Evolutionary conservation across 2,797 vertebrate species (phyloP).

Genomic region (Buceros bicornis): DNA sequence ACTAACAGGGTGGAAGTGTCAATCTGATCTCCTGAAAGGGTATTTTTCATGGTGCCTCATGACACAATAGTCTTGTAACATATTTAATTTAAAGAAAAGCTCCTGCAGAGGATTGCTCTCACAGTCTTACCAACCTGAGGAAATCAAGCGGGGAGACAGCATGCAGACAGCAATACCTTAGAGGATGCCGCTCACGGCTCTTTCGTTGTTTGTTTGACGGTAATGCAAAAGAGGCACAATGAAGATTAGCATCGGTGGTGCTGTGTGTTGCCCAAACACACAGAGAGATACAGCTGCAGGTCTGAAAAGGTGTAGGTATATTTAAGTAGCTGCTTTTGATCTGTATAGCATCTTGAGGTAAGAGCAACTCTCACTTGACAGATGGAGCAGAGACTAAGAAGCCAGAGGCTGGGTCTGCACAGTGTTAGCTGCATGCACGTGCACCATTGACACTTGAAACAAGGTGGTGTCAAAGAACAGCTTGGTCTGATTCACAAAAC

Average conservation of each 20-base stretch:
- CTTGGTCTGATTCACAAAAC: constrained; percentile 20
- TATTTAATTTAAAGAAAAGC: constrained; percentile 66
- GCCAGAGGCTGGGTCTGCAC: constrained; percentile 24
- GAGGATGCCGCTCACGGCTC: neutral
- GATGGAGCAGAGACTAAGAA: constrained; percentile 24
- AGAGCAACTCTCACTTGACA: neutral
- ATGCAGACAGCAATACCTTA: constrained; percentile 13
- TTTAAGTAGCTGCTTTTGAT: constrained; percentile 16
- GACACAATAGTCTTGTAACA: constrained; percentile 56
- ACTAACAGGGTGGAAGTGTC: constrained; percentile 9
- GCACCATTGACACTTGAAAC: constrained; percentile 13
- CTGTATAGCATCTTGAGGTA: neutral
- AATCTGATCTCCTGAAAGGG: constrained; percentile 34
- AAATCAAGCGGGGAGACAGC: neutral
- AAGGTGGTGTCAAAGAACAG: constrained; percentile 16
- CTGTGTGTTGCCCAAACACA: neutral
- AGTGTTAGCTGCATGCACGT: neutral
- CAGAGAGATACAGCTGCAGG: neutral
- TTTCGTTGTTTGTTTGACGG: constrained; percentile 27
- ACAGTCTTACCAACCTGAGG: neutral
- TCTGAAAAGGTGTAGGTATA: constrained; percentile 1
- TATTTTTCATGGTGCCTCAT: constrained; percentile 25
- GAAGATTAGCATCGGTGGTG: neutral
- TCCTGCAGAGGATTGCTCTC: constrained; percentile 19
- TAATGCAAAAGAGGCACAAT: neutral